Percentiles rank a stretch among this genome's conserved stretches.
These are phyloP conservation scores for Brachionus paranguensis DNA, from an alignment of 1,140 invertebrate genomes.

Conservation along the genomic window DNA sequence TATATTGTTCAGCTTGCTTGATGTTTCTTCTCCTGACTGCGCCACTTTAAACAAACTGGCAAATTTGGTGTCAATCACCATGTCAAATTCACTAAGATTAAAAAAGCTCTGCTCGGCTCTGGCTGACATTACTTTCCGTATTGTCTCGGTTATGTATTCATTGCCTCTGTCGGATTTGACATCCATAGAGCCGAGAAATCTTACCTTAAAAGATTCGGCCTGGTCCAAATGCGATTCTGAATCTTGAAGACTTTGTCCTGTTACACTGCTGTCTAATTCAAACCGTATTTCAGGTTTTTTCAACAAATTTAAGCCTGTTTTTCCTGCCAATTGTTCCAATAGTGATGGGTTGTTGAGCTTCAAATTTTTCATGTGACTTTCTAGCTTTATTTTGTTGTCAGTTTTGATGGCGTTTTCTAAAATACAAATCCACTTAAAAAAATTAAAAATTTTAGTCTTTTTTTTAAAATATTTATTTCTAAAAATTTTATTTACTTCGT, in stretches of 20 bases:
- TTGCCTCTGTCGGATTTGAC: constrained; percentile 20
- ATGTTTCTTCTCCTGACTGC: not conserved
- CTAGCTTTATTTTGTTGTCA: not conserved
- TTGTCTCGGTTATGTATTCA: constrained; percentile 10
- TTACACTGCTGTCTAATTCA: not conserved
- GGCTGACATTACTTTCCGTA: not conserved
- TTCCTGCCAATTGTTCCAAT: not conserved
- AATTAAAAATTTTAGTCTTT: not conserved
- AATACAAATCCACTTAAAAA: constrained; percentile 15
- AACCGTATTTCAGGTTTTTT: not conserved
- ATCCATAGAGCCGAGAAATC: constrained; percentile 11
- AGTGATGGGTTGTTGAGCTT: constrained; percentile 1
- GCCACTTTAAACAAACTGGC: not conserved
- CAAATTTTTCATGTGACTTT: not conserved
- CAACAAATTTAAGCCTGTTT: not conserved
- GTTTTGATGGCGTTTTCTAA: not conserved
- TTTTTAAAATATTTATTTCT: not conserved
- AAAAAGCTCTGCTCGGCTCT: not conserved
- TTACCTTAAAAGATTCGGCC: not conserved
- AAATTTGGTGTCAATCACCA: not conserved
- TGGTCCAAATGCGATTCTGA: not conserved
- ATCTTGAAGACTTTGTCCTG: not conserved
- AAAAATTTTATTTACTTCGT: not conserved
- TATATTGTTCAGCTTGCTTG: not conserved
- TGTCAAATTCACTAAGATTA: not conserved